These are phyloP conservation scores for Clarias magur DNA, from an alignment of 2,113 vertebrate species.

Conservation along the genomic window DNA sequence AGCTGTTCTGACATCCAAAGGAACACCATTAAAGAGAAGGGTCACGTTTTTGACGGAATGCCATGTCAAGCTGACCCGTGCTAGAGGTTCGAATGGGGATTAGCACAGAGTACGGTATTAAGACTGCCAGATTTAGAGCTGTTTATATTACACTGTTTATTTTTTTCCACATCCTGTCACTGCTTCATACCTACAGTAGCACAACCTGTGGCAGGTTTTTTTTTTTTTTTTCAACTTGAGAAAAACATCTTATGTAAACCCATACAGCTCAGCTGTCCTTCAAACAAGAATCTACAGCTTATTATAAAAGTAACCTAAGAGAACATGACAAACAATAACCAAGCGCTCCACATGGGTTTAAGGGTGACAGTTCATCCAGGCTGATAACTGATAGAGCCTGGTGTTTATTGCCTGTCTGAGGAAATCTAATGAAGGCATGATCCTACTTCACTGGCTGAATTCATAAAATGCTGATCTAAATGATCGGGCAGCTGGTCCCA, in stretches of 20 bases:
- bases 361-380: background rate
- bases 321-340: constrained; percentile 25
- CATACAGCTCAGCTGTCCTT: background rate
- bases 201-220: background rate
- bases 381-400: constrained; percentile 13
- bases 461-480: constrained; percentile 47
- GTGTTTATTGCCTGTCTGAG: constrained; percentile 50
- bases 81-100: background rate
- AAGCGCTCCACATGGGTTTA: background rate
- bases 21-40: background rate
- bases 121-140: background rate
- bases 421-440: constrained; percentile 41
- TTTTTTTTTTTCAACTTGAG: background rate
- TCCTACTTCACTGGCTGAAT: constrained; percentile 40
- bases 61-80: background rate
- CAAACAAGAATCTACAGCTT: background rate
- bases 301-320: background rate
- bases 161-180: background rate
- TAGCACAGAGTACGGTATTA: background rate
- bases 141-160: background rate
- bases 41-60: background rate
- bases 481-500: constrained; percentile 25
- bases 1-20: background rate
- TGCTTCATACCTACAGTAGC: background rate
- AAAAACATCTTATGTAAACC: background rate